These are phyloP conservation scores for Drosophila tripunctata DNA, from an alignment of 2,888 invertebrate genomes.

Conservation along the genomic window DNA sequence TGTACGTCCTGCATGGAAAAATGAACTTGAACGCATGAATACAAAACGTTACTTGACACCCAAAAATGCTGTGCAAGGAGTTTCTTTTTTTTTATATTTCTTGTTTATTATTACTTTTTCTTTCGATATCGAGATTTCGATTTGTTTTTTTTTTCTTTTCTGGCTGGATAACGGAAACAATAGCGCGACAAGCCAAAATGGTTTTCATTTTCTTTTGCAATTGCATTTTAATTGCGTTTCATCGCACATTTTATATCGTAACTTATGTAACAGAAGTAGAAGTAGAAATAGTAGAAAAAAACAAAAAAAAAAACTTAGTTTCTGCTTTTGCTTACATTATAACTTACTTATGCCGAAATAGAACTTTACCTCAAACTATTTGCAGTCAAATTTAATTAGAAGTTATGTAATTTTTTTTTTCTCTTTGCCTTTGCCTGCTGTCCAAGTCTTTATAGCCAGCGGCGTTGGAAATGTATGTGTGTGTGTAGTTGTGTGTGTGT, in stretches of 20 bases:
- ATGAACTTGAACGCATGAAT: slow-evolving; percentile 83
- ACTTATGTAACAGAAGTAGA: slow-evolving; percentile 69
- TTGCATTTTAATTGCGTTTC: slow-evolving; percentile 40
- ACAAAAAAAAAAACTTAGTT: too few species aligned
- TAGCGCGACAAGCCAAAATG: slow-evolving; percentile 20
- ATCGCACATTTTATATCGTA: slow-evolving; percentile 42
- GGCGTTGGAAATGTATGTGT: slow-evolving; percentile 42
- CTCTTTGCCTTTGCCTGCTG: slow-evolving; percentile 67
- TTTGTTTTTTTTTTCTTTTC: slow-evolving; percentile 29
- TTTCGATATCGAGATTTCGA: neutral
- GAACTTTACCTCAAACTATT: slow-evolving; percentile 45
- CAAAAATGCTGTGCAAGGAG: slow-evolving; percentile 74
- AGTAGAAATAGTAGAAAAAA: slow-evolving; percentile 47
- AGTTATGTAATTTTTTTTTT: slow-evolving; percentile 73
- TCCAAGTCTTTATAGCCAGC: slow-evolving; percentile 52
- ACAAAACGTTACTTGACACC: slow-evolving; percentile 80
- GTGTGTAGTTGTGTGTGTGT: slow-evolving; percentile 24
- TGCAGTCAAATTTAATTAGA: slow-evolving; percentile 44
- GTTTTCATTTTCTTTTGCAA: too few species aligned
- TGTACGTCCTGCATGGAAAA: slow-evolving; percentile 83
- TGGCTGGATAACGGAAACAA: slow-evolving; percentile 44
- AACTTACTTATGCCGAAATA: slow-evolving; percentile 62
- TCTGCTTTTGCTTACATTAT: slow-evolving; percentile 38
- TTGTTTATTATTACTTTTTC: slow-evolving; percentile 21
- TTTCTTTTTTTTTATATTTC: slow-evolving; percentile 47